Percentiles rank a stretch among this genome's conserved stretches.
phyloP scores from a whole-genome alignment of 2,797 vertebrate genomes.

The Crenuchus spilurus region DNA sequence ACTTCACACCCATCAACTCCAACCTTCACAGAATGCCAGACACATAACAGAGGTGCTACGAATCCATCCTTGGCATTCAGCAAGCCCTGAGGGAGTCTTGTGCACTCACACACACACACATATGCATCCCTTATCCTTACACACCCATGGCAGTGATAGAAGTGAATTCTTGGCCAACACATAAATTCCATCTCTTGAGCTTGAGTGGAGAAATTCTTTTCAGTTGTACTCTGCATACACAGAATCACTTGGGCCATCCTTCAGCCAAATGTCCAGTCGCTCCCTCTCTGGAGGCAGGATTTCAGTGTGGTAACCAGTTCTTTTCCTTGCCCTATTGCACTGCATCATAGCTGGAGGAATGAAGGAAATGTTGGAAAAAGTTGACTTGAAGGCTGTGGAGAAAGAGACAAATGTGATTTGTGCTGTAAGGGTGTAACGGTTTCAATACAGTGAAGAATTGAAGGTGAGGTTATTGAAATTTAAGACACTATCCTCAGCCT shows the following conservation, averaged over 20 bases:
- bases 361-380: neutral
- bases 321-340: neutral
- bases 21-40: conserved; percentile 10
- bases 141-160: conserved; percentile 24
- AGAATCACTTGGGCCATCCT: neutral
- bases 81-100: conserved; percentile 15
- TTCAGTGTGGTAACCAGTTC: conserved; percentile 1
- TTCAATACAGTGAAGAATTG: too few relatives aligned
- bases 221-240: neutral
- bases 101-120: neutral
- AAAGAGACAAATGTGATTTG: conserved; percentile 4
- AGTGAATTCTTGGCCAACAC: conserved; percentile 24
- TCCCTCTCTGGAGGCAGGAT: conserved; percentile 12
- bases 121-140: conserved; percentile 23
- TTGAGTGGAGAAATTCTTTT: conserved; percentile 33
- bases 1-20: neutral
- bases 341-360: neutral
- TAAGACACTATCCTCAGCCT: too few relatives aligned
- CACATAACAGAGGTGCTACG: conserved; percentile 17
- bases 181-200: conserved; percentile 32
- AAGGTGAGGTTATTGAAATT: too few relatives aligned
- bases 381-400: neutral
- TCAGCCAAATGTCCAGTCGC: conserved; percentile 25
- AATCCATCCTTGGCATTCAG: conserved; percentile 25
- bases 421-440: too few relatives aligned